These are phyloP conservation scores for Drosophila leontia DNA, from an alignment of 1,140 invertebrate species.

Conservation along the genomic window DNA sequence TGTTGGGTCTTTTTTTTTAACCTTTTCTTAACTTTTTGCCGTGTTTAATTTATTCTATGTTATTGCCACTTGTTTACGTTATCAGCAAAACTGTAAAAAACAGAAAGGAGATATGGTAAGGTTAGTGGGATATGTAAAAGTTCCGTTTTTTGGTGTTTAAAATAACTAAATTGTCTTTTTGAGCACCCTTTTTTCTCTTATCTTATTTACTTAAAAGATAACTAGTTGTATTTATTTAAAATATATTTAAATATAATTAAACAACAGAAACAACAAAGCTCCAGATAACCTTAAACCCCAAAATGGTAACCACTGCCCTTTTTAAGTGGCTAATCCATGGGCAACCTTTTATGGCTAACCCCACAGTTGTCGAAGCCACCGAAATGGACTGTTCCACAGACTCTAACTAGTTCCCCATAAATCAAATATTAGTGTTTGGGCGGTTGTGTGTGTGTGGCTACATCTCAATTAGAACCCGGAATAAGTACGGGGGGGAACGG, in stretches of 20 bases:
- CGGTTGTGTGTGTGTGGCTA: conserved; percentile 32
- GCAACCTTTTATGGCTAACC: conserved; percentile 24
- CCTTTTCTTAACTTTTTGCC: conserved; percentile 15
- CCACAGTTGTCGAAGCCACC: conserved; percentile 11
- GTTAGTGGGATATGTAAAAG: background rate
- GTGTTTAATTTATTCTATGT: conserved; percentile 39
- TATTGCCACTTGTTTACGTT: conserved; percentile 59
- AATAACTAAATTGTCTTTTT: no score
- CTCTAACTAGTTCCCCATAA: conserved; percentile 44
- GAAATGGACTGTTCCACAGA: conserved; percentile 5
- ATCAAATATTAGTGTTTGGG: conserved; percentile 61
- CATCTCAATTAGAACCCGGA: conserved; percentile 33
- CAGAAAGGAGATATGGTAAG: conserved; percentile 1
- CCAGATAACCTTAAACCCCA: background rate
- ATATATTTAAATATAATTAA: background rate
- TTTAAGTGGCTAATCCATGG: background rate
- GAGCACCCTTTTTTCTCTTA: background rate
- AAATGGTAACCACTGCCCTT: conserved; percentile 15
- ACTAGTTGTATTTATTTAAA: no score
- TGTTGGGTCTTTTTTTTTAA: conserved; percentile 28
- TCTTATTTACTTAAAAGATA: no score
- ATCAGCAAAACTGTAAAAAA: conserved; percentile 53
- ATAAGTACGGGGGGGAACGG: background rate
- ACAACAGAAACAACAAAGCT: background rate
- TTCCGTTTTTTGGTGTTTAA: background rate